Conservation (phyloP, 2,888 invertebrate species). For the Polietes domitor region DNA sequence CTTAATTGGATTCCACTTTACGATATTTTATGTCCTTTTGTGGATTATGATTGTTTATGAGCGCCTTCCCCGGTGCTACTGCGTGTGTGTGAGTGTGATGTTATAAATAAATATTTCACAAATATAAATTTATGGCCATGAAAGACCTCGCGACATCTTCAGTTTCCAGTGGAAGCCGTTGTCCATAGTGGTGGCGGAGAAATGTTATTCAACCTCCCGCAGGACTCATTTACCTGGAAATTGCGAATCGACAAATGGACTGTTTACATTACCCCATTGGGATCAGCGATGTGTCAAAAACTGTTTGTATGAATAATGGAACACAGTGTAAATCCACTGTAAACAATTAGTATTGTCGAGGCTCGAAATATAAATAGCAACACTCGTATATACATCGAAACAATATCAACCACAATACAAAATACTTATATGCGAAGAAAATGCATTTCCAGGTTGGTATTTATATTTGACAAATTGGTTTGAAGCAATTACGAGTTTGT, state of each 20-base stretch:
- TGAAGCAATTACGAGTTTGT: too few relatives aligned
- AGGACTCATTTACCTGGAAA: slow-evolving; percentile 6
- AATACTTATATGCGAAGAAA: too few relatives aligned
- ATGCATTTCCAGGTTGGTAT: too few relatives aligned
- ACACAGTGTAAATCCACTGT: too few relatives aligned
- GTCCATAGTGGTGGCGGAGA: not conserved
- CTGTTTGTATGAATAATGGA: too few relatives aligned
- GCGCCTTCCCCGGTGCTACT: not conserved
- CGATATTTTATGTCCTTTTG: slow-evolving; percentile 74
- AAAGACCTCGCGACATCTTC: not conserved
- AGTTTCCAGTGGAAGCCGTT: not conserved
- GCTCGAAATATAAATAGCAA: too few relatives aligned
- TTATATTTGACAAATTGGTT: too few relatives aligned
- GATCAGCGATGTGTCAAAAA: too few relatives aligned
- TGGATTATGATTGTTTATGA: slow-evolving; percentile 76
- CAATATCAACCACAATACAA: too few relatives aligned
- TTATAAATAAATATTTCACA: slow-evolving; percentile 20
- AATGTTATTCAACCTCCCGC: not conserved
- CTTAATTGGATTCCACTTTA: slow-evolving; percentile 75
- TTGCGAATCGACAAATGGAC: not conserved
- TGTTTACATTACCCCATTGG: too few relatives aligned
- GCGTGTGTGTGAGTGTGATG: not conserved
- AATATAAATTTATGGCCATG: slow-evolving; percentile 21
- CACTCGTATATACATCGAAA: too few relatives aligned
- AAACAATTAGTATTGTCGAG: too few relatives aligned